Evolutionary conservation across 2,113 vertebrate genomes (phyloP).

Genomic region (Phylloscopus trochilus): DNA sequence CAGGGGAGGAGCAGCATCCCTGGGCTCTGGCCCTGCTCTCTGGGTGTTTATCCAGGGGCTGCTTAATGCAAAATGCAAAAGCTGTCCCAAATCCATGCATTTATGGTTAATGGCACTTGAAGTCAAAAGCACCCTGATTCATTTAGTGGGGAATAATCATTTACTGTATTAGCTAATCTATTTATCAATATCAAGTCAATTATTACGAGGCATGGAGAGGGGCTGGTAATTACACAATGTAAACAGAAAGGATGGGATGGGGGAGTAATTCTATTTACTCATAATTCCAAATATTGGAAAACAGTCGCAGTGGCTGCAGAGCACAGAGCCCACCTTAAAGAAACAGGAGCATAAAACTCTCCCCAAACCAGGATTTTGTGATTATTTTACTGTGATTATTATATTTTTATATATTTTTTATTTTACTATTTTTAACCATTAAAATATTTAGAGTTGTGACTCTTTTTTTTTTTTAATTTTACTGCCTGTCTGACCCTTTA

Average conservation of each 20-base stretch:
- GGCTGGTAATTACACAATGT: constrained; percentile 32
- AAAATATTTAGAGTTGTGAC: neutral
- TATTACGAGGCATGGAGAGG: constrained; percentile 51
- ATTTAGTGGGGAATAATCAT: constrained; percentile 49
- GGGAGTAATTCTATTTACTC: constrained; percentile 38
- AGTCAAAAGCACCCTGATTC: constrained; percentile 56
- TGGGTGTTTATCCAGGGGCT: neutral
- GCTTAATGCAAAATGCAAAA: constrained; percentile 37
- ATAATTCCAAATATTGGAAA: neutral
- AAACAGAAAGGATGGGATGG: constrained; percentile 50
- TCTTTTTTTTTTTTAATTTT: neutral
- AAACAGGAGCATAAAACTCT: neutral
- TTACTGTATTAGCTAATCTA: constrained; percentile 40
- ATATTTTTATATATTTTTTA: too few species aligned
- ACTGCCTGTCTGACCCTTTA: neutral
- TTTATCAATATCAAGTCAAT: constrained; percentile 58
- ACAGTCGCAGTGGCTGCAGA: neutral
- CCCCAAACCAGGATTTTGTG: neutral
- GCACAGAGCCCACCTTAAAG: neutral
- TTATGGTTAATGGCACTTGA: constrained; percentile 48
- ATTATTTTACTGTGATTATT: too few species aligned
- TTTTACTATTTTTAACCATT: neutral
- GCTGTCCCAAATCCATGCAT: constrained; percentile 25
- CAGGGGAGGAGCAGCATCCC: neutral
- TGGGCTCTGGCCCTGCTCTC: neutral